Evolutionary conservation across 1,140 invertebrate genomes (phyloP).

Genomic region (Papilio dardanus): DNA sequence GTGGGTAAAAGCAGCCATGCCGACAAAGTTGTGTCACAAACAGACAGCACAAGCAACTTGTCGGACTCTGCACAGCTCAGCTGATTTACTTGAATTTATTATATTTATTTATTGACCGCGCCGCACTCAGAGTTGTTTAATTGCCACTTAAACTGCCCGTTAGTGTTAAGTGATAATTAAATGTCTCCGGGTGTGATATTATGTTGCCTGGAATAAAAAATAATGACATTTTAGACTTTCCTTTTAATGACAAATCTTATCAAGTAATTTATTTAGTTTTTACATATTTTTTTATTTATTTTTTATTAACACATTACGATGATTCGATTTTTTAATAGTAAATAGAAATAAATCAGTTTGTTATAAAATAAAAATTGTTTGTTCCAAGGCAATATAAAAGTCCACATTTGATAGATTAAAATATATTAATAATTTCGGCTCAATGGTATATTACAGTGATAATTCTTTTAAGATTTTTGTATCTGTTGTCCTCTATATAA

Average conservation of each 20-base stretch:
- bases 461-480: constrained; percentile 32
- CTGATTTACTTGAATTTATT: constrained; percentile 53
- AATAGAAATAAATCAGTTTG: background rate
- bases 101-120: background rate
- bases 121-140: background rate
- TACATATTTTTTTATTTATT: constrained; percentile 29
- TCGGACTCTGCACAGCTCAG: constrained; percentile 50
- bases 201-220: constrained; percentile 23
- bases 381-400: constrained; percentile 34
- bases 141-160: background rate
- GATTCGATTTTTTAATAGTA: background rate
- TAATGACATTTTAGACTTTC: background rate
- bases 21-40: constrained; percentile 51
- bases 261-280: constrained; percentile 41
- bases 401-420: background rate
- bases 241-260: constrained; percentile 30
- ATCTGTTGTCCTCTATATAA: background rate
- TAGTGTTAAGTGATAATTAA: background rate
- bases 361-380: constrained; percentile 6
- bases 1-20: constrained; percentile 66
- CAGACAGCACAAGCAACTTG: constrained; percentile 51
- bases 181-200: background rate
- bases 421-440: constrained; percentile 29
- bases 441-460: constrained; percentile 37
- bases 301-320: background rate